Percentiles rank a stretch among this genome's conserved stretches.
phyloP scores from a whole-genome alignment of 2,888 invertebrate species.

The Acrobasis consociella region DNA sequence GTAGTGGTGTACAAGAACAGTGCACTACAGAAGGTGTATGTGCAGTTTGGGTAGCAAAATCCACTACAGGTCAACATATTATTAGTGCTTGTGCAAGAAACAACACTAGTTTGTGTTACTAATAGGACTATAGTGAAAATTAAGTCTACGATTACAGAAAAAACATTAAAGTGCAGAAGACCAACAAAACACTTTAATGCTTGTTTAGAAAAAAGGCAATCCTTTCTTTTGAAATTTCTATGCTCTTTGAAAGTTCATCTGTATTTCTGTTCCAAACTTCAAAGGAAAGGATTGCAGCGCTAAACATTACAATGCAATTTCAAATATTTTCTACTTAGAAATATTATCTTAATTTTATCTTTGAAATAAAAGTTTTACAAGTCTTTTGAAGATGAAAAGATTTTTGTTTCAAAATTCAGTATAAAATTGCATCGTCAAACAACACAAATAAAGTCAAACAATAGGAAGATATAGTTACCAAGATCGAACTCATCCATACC shows the following conservation, averaged over 20 bases:
- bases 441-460: slow-evolving; percentile 35
- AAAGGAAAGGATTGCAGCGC: slow-evolving; percentile 46
- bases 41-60: slow-evolving; percentile 41
- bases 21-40: slow-evolving; percentile 54
- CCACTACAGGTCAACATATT: slow-evolving; percentile 39
- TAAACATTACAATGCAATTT: slow-evolving; percentile 46
- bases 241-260: slow-evolving; percentile 36
- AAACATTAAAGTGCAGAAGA: slow-evolving; percentile 37
- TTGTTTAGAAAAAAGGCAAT: slow-evolving; percentile 45
- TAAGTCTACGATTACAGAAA: slow-evolving; percentile 39
- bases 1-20: slow-evolving; percentile 45
- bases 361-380: background rate
- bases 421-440: slow-evolving; percentile 44
- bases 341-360: background rate
- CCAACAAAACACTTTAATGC: slow-evolving; percentile 39
- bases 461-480: slow-evolving; percentile 60
- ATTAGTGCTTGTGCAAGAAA: slow-evolving; percentile 60
- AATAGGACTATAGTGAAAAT: slow-evolving; percentile 47
- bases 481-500: slow-evolving; percentile 76
- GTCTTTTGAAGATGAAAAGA: background rate
- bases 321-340: slow-evolving; percentile 24
- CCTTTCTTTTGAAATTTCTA: slow-evolving; percentile 40
- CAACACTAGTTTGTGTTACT: slow-evolving; percentile 52
- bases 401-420: slow-evolving; percentile 18
- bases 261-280: slow-evolving; percentile 39